Evolutionary conservation across 1,140 invertebrate genomes (phyloP), one percentile per base, ranked within the genome.

Genomic region (Pseudomyrmex pallidus): DNA sequence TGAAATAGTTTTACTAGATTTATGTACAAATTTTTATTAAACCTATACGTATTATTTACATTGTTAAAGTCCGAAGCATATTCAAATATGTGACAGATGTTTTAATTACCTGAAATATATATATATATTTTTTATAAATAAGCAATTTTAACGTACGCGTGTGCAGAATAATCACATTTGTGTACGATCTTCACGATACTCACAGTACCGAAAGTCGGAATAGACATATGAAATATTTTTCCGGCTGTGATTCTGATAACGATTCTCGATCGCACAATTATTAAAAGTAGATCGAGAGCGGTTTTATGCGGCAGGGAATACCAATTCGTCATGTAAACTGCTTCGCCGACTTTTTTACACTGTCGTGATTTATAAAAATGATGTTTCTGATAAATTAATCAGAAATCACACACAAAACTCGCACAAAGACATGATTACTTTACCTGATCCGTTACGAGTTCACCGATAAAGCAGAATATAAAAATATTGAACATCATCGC

Each of bases 401-500:
- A 35, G 35, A 35, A 35, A 35, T n/a, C n/a, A n/a, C n/a, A n/a
- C n/a, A 35, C 35, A 35, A 35, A 35, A 35, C 35, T 35, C 35
- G 0, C 35, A 35, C 0, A 13, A 44, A 25, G 8, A 13, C 1
- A 5, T 3, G 0, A 9, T 10, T 48, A 0, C 22, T n/a, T 83
- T 90, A 91, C 90, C 85, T 91, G 84, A 8, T 88, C 82, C 0
- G 76, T 84, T 8, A 92, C 61, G 13, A 83, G 77, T 57, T 92
- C 89, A 2, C 90, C 90, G 44, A 92, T 87, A 57, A 87, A 91
- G 80, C 91, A 92, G 22, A 91, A 91, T 80, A 91, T 88, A 8
- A 92, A 92, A 56, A 91, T 91, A 80, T 91, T 91, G 50, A 91
- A 91, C 0, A 72, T 82, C 67, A 91, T 89, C 0, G 89, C 89